These are phyloP conservation scores for Teleogryllus oceanicus DNA, from an alignment of 2,888 invertebrate genomes.

Conservation along the genomic window DNA sequence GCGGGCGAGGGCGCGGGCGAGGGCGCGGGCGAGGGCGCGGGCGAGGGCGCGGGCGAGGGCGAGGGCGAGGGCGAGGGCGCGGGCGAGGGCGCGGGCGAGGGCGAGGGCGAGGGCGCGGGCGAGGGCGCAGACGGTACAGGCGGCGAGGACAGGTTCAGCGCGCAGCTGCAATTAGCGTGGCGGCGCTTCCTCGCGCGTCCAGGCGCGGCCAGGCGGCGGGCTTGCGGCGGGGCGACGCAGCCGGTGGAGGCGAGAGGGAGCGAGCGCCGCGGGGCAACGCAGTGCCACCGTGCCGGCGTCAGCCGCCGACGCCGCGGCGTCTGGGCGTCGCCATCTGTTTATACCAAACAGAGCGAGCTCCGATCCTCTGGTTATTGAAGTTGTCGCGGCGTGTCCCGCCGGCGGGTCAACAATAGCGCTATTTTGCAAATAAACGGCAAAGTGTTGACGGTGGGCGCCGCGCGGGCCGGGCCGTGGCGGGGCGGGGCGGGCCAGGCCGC, in stretches of 20 bases:
- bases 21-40: too few relatives aligned
- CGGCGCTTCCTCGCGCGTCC: not conserved
- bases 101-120: too few relatives aligned
- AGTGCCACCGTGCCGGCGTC: not conserved
- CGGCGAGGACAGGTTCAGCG: too few relatives aligned
- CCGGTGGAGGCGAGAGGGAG: not conserved
- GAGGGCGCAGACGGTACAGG: too few relatives aligned
- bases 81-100: too few relatives aligned
- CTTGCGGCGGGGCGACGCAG: not conserved
- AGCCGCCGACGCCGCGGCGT: not conserved
- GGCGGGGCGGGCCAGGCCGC: not conserved
- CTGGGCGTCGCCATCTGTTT: not conserved
- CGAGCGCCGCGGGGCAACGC: not conserved
- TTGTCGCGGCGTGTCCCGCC: conserved; percentile 2
- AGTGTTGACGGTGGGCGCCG: not conserved
- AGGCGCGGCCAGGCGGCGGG: not conserved
- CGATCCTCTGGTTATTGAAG: not conserved
- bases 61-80: too few relatives aligned
- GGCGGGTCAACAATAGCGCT: conserved; percentile 3
- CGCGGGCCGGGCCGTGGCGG: not conserved
- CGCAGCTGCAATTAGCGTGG: not conserved
- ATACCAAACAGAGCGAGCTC: not conserved
- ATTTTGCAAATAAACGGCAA: not conserved
- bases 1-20: too few relatives aligned
- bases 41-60: too few relatives aligned